A percentile compares a stretch with the other conserved stretches of the same genome.
Conservation (phyloP, 2,797 vertebrate species). For the Pangasius larnaudii region DNA sequence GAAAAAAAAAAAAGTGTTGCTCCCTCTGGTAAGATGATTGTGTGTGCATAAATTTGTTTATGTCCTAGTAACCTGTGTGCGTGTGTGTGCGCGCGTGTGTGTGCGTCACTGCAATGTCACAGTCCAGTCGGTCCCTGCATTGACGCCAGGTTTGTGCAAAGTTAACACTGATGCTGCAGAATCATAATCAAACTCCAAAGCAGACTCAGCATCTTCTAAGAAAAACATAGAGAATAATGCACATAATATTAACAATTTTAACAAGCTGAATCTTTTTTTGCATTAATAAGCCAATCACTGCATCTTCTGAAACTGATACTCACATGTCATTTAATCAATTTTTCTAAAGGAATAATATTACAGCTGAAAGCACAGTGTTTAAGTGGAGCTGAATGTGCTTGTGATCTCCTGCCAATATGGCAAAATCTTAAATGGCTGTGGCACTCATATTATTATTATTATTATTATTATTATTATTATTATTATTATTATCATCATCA, state of each 20-base stretch:
- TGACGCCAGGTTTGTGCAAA: constrained; percentile 75
- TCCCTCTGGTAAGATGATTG: constrained; percentile 5
- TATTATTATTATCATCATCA: neutral
- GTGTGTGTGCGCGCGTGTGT: neutral
- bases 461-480: neutral
- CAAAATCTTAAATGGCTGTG: neutral
- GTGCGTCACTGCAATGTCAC: constrained; percentile 72
- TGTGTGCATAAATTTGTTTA: constrained; percentile 32
- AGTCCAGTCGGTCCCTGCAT: constrained; percentile 72
- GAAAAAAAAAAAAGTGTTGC: neutral
- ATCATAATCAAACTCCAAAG: constrained; percentile 74
- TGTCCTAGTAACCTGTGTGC: neutral
- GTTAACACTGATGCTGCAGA: constrained; percentile 67
- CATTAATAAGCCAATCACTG: neutral
- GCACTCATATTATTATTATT: neutral
- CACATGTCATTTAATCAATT: neutral
- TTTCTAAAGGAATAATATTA: neutral
- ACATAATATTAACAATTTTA: neutral
- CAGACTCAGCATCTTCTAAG: constrained; percentile 65
- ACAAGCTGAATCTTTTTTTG: neutral
- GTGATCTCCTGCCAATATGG: neutral
- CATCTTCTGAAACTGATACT: neutral
- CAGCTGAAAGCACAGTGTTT: neutral
- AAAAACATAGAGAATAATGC: neutral
- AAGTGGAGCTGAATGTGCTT: neutral